A percentile compares a stretch with the other conserved stretches of the same genome.
phyloP scores from a whole-genome alignment of 2,113 vertebrate species.

The Chloroceryle aenea region DNA sequence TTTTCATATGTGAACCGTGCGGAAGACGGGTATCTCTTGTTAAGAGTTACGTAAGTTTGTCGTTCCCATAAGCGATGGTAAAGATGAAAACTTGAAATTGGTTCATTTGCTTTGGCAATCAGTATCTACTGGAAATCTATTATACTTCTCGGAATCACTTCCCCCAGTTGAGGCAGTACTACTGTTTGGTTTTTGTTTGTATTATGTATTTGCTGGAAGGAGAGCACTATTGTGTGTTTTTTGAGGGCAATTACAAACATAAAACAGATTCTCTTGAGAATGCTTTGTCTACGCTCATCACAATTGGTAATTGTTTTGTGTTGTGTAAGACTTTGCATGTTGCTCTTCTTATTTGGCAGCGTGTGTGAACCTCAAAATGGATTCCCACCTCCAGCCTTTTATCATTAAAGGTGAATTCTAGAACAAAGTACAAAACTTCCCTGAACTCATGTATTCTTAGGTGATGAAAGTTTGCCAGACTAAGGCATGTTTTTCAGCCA shows the following conservation, averaged over 20 bases:
- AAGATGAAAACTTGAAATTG: not conserved
- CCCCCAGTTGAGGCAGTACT: not conserved
- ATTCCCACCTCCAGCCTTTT: not conserved
- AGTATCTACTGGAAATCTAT: not conserved
- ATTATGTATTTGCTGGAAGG: conserved; percentile 60
- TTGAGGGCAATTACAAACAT: conserved; percentile 67
- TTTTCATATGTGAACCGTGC: not conserved
- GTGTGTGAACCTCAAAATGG: conserved; percentile 7
- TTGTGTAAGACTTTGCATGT: conserved; percentile 33
- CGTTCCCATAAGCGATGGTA: not conserved
- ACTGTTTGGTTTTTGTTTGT: conserved; percentile 64
- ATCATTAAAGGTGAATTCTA: not conserved
- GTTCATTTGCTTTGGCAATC: not conserved
- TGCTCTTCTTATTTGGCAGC: not conserved
- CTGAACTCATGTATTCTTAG: not conserved
- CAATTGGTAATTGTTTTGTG: conserved; percentile 64
- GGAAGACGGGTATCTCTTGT: not conserved
- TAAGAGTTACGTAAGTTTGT: not conserved
- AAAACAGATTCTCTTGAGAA: conserved; percentile 70
- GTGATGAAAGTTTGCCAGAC: not conserved
- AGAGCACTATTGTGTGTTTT: conserved; percentile 67
- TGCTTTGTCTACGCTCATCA: conserved; percentile 26
- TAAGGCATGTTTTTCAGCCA: not conserved
- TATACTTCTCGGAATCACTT: conserved; percentile 12
- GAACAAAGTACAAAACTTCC: not conserved